Base-by-base conservation (phyloP, 2,888 invertebrate genomes). In the Chrysotoxum bicinctum region DNA sequence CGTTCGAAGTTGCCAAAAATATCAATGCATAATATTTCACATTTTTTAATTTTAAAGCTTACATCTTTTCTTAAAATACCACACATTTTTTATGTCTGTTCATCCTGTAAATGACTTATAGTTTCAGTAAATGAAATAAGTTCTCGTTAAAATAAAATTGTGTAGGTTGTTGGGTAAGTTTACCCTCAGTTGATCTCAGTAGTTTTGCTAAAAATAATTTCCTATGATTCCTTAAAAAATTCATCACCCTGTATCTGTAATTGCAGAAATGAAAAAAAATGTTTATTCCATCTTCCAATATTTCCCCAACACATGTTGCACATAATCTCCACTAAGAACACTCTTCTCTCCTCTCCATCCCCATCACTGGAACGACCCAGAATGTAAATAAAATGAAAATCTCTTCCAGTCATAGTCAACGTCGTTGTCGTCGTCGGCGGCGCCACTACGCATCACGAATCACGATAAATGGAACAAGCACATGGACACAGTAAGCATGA, bases 271-370 rank as follows among this genome's bases (percentile, higher is more conserved):
- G n/a, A 23, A 2, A 5, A 30, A 43, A 56, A 37, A 69, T 76
- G n/a, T 35, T 30, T 32, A 43, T 73, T 26, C 50, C 23, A 48
- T 35, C 43, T 75, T 81, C 69, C 75, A 82, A 70, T 35, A 48
- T 43, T 77, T 35, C 72, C 48, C 73, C 70, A 45, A 56, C 68
- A 83, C 83, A 83, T 83, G 83, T 83, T 83, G 83, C 78, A 73
- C 23, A 82, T 73, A 74, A 32, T 21, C 26, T 26, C 37, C 30
- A 19, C n/a, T 10, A 19, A 19, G 37, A 16, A 10, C 48, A 10
- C 48, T 30, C 23, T 23, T 5, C 12, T 10, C 12, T 6, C 16
- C 23, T 23, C 23, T 14, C 16, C 19, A 19, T 58, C 30, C 40
- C 43, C 26, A 23, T 19, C 26, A 54, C 21, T 78, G 82, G 82